phyloP scores from a whole-genome alignment of 2,888 invertebrate genomes.

The Pycnomerus fuliginosus region DNA sequence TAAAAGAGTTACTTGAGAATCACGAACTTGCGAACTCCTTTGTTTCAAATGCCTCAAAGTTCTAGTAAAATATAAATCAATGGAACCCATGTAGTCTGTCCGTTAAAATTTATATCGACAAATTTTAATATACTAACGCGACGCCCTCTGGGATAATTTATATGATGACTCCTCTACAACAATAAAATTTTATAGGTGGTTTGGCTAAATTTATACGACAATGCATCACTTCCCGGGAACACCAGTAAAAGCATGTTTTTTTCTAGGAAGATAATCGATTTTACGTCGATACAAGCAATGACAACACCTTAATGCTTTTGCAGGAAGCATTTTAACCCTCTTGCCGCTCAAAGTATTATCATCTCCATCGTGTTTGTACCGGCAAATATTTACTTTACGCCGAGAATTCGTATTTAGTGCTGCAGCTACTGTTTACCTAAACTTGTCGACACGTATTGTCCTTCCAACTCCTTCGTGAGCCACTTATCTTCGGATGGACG shows the following conservation, averaged over 20 bases:
- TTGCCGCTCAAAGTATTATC: constrained; percentile 12
- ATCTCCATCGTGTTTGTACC: constrained; percentile 18
- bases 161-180: constrained; percentile 10
- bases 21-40: too few relatives aligned
- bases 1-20: too few relatives aligned
- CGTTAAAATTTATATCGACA: too few relatives aligned
- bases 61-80: too few relatives aligned
- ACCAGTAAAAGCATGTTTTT: constrained; percentile 6
- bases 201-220: constrained; percentile 16
- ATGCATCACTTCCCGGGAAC: constrained; percentile 3
- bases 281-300: constrained; percentile 1
- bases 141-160: constrained; percentile 8
- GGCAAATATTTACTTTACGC: constrained; percentile 17
- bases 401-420: constrained; percentile 16
- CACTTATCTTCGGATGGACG: constrained; percentile 8
- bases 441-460: constrained; percentile 20
- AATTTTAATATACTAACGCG: background rate
- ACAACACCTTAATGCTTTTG: background rate
- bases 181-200: constrained; percentile 22
- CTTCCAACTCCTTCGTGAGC: constrained; percentile 1
- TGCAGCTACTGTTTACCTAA: constrained; percentile 10
- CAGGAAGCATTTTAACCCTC: constrained; percentile 9
- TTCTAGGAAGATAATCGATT: constrained; percentile 7
- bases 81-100: too few relatives aligned
- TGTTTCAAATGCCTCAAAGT: too few relatives aligned